Percentiles rank a stretch among this genome's conserved stretches.
phyloP scores from a whole-genome alignment of 1,140 invertebrate genomes.

The Euwallacea fornicatus region DNA sequence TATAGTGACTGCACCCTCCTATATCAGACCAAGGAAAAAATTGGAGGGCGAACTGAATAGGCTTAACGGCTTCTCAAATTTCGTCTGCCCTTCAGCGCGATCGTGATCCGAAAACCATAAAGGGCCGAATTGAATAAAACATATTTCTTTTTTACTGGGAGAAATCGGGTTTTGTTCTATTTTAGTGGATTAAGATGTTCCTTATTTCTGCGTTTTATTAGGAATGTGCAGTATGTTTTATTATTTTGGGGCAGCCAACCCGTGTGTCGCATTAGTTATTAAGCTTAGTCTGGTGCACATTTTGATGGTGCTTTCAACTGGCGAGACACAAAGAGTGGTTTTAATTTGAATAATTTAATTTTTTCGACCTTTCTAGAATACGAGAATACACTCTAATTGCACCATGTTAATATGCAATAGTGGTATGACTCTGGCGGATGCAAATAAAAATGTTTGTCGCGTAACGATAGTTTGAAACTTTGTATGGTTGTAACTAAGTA shows the following conservation, averaged over 20 bases:
- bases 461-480: too few relatives aligned
- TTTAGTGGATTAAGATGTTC: neutral
- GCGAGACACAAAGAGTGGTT: neutral
- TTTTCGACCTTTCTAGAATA: neutral
- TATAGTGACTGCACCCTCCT: conserved; percentile 25
- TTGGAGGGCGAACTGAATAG: conserved; percentile 14
- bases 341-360: conserved; percentile 1
- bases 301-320: neutral
- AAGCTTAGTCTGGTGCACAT: neutral
- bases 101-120: conserved; percentile 13
- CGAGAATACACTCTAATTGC: too few relatives aligned
- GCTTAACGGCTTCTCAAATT: conserved; percentile 22
- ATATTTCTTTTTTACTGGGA: conserved; percentile 11
- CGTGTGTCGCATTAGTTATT: neutral
- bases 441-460: too few relatives aligned
- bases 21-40: conserved; percentile 14
- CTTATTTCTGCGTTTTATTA: neutral
- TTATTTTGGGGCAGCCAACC: neutral
- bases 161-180: neutral
- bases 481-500: too few relatives aligned
- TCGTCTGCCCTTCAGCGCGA: conserved; percentile 8
- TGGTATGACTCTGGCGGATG: too few relatives aligned
- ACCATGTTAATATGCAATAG: too few relatives aligned
- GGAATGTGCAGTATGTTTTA: neutral
- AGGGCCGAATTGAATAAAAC: conserved; percentile 21